These are phyloP conservation scores for Melinaea menophilus DNA, from an alignment of 2,888 invertebrate species.

Conservation along the genomic window DNA sequence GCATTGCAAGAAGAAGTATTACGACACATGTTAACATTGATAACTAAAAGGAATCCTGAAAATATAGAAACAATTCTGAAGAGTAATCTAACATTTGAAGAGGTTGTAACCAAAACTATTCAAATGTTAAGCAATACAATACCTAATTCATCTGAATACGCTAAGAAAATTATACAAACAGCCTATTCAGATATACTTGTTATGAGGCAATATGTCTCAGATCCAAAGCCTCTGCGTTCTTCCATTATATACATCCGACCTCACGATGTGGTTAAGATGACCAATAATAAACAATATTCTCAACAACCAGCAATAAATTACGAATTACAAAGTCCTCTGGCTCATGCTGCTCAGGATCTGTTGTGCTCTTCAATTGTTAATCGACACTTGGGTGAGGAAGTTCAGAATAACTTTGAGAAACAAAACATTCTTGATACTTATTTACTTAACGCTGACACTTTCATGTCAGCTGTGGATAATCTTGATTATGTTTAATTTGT, in stretches of 20 bases:
- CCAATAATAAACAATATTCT: constrained; percentile 38
- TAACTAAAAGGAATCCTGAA: constrained; percentile 33
- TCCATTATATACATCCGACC: constrained; percentile 41
- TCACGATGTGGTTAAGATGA: constrained; percentile 22
- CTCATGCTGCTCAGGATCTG: not conserved
- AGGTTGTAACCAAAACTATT: constrained; percentile 43
- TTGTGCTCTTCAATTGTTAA: not conserved
- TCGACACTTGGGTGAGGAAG: not conserved
- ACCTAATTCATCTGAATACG: constrained; percentile 51
- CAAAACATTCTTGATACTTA: not conserved
- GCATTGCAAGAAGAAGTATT: constrained; percentile 46
- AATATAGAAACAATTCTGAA: constrained; percentile 29
- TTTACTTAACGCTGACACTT: not conserved
- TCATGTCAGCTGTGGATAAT: not conserved
- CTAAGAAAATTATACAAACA: constrained; percentile 42
- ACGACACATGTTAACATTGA: constrained; percentile 47
- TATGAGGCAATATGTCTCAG: constrained; percentile 30
- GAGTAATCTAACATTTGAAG: constrained; percentile 37
- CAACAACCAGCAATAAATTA: constrained; percentile 39
- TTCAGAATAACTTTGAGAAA: not conserved
- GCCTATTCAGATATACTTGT: constrained; percentile 40
- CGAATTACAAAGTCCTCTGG: not conserved
- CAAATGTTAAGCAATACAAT: constrained; percentile 44
- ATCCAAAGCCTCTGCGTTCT: constrained; percentile 38
- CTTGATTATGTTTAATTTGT: too few relatives aligned